Base-by-base conservation (phyloP, 2,888 invertebrate species). In the Phortica okadai region DNA sequence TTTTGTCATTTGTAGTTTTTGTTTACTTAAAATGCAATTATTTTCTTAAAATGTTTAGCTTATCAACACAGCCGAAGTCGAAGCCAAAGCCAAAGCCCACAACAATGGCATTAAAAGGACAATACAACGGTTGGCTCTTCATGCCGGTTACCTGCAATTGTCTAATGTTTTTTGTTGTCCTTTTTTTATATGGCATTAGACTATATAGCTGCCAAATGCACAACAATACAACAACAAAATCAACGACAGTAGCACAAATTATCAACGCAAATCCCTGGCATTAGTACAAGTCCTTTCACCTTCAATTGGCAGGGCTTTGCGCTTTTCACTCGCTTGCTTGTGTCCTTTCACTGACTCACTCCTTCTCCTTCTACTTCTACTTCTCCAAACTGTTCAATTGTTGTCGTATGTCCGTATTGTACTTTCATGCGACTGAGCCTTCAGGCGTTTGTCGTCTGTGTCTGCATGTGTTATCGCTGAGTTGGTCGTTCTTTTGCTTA, bases 261-360 rank as follows among this genome's bases (percentile, higher is more conserved):
- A 87, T 87, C 87, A 86, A 85, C 81, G 83, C 83, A 86, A 87
- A 86, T 86, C 86, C 86, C 83, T 80, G 84, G 84, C 86, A 54
- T 72, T 86, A 86, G 87, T 85, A 82, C 83, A 84, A 83, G 86
- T 85, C 70, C 70, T 72, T 72, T 72, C 70, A 72, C 70, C 70
- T 72, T 72, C 70, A 72, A 72, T 56, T 72, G 70, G 70, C 70
- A 56, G 54, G 2, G 54, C 45, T 33, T 54, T 72, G 70, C 33
- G 41, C 33, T 56, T 72, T 72, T 72, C 54, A 66, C 14, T 42
- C 33, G 62, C 10, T 62, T 25, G 4, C 33, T 33, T 33, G 33
- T 33, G 62, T 62, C 25, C 62, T 25, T 62, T 21, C 6, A 62
- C 62, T 62, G 21, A 62, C 62, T 62, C 62, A 62, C 25, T 7